phyloP scores from a whole-genome alignment of 2,113 vertebrate genomes.

The Ceyx margarethae region DNA sequence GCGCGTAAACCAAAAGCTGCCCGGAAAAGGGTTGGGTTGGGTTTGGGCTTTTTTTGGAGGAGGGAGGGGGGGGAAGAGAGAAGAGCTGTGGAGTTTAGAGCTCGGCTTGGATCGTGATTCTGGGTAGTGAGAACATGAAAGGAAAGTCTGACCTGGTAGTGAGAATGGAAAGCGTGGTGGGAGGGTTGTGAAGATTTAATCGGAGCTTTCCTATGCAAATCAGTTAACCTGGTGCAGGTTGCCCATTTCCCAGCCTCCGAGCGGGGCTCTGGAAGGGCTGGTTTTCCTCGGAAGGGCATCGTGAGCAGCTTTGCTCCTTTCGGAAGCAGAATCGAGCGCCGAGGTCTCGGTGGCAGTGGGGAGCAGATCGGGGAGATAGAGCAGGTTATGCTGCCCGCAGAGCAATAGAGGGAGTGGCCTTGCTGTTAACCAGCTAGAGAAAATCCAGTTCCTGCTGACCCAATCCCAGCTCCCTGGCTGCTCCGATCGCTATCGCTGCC shows the following conservation, averaged over 20 bases:
- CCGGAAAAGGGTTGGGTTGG: neutral
- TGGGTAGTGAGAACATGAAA: neutral
- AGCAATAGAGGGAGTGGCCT: neutral
- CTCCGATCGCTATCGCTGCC: neutral
- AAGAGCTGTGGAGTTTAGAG: neutral
- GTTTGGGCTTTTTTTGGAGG: neutral
- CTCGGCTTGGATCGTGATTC: neutral
- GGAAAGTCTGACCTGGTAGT: constrained; percentile 14
- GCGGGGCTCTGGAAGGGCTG: neutral
- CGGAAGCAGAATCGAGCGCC: neutral
- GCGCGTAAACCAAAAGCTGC: neutral
- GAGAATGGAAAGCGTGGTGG: constrained; percentile 1
- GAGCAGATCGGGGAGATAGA: neutral
- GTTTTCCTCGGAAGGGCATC: neutral
- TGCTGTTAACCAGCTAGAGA: neutral
- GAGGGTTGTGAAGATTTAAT: constrained; percentile 41
- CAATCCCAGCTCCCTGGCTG: neutral
- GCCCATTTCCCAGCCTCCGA: neutral
- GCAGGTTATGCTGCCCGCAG: neutral
- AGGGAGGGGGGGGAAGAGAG: neutral
- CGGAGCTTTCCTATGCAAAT: constrained; percentile 21
- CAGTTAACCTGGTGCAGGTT: neutral
- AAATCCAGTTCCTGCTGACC: neutral
- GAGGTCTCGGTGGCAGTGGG: neutral
- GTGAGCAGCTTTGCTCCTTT: neutral